phyloP scores from a whole-genome alignment of 2,797 vertebrate genomes.

The Pristis pectinata region DNA sequence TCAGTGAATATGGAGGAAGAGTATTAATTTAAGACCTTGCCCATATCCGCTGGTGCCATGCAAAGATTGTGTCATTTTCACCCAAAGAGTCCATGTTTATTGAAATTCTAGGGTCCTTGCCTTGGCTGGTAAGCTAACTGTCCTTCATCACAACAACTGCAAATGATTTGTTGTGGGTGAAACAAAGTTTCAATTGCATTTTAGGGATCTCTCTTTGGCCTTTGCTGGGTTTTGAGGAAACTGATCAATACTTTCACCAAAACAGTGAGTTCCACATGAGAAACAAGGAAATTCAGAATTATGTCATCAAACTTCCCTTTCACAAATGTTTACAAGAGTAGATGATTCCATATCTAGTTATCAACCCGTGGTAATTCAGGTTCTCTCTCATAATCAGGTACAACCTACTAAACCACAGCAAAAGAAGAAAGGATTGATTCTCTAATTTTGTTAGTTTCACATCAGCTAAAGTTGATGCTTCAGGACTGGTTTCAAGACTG shows the following conservation, averaged over 20 bases:
- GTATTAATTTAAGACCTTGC: no score
- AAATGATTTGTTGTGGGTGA: neutral
- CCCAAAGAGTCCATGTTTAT: neutral
- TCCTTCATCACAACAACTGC: neutral
- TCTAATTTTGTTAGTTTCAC: neutral
- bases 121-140: neutral
- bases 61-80: neutral
- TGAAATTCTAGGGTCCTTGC: neutral
- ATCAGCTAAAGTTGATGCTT: neutral
- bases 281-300: neutral
- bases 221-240: neutral
- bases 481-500: neutral
- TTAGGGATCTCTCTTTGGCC: neutral
- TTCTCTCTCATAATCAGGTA: neutral
- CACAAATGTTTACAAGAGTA: neutral
- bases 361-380: neutral
- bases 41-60: no score
- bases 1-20: no score
- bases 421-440: neutral
- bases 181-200: neutral
- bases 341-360: neutral
- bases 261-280: neutral
- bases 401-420: neutral
- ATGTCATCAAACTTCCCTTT: neutral
- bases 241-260: neutral